Conservation (phyloP, 2,888 invertebrate genomes). For the Heliconius charithonia region DNA sequence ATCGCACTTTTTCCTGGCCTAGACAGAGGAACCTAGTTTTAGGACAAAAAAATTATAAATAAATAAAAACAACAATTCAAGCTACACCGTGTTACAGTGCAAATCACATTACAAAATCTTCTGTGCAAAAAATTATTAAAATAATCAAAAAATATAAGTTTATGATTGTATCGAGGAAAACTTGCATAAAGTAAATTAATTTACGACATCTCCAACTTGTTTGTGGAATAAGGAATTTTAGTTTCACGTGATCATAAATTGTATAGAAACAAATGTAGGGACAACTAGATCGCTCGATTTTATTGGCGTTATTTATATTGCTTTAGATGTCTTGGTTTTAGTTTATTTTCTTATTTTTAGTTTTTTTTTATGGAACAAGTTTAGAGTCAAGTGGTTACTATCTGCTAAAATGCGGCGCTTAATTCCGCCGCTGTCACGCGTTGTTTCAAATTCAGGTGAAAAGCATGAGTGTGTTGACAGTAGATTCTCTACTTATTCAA, state of each 20-base stretch:
- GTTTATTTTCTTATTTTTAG: too few species aligned
- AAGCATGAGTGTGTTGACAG: too few species aligned
- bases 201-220: constrained; percentile 26
- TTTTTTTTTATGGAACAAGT: not conserved
- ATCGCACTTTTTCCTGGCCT: too few species aligned
- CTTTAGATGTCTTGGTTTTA: not conserved
- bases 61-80: too few species aligned
- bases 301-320: constrained; percentile 37
- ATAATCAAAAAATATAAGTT: constrained; percentile 2
- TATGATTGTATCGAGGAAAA: not conserved
- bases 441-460: too few species aligned
- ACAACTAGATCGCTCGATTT: constrained; percentile 29
- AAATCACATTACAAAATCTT: not conserved
- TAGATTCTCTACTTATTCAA: too few species aligned
- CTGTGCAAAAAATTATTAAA: not conserved
- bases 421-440: not conserved
- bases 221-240: constrained; percentile 19
- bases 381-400: not conserved
- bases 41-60: too few species aligned
- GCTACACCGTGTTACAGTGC: not conserved
- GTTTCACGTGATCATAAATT: constrained; percentile 35
- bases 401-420: not conserved
- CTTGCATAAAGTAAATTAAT: constrained; percentile 36
- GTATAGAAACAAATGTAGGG: constrained; percentile 26
- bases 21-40: too few species aligned